Evolutionary conservation across 2,113 vertebrate species (phyloP).

Genomic region (Corythaeola cristata): DNA sequence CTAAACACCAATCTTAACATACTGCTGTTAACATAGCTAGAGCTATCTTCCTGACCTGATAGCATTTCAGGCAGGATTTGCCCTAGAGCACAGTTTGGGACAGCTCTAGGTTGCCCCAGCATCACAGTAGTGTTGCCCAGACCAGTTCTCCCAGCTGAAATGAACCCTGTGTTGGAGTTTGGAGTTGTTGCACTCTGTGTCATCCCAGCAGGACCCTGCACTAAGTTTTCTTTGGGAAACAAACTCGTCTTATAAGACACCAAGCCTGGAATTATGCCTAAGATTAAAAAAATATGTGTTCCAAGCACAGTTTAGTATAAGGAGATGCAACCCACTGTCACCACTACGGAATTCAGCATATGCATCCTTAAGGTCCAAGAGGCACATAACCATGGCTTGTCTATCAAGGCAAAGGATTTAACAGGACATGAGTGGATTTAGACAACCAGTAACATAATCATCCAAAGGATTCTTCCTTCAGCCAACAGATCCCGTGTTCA

Average conservation of each 20-base stretch:
- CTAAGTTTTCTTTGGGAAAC: not conserved
- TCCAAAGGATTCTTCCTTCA: not conserved
- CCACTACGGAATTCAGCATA: not conserved
- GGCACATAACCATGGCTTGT: not conserved
- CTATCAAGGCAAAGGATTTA: not conserved
- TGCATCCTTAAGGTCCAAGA: not conserved
- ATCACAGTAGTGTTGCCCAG: not conserved
- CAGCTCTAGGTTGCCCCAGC: not conserved
- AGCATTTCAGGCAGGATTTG: not conserved
- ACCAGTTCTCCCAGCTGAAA: not conserved
- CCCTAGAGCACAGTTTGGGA: not conserved
- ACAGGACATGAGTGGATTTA: not conserved
- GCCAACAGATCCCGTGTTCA: not conserved
- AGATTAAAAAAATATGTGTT: not conserved
- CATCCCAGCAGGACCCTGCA: not conserved
- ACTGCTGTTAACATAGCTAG: not conserved
- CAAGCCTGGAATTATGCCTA: not conserved
- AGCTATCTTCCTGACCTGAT: not conserved
- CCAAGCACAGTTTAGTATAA: not conserved
- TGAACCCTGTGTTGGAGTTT: not conserved
- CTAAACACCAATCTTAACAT: not conserved
- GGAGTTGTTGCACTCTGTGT: not conserved
- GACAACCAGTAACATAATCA: not conserved
- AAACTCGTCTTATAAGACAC: not conserved
- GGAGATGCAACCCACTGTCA: not conserved